phyloP scores from a whole-genome alignment of 2,797 vertebrate genomes.

The Rhabdophis nuchalis region DNA sequence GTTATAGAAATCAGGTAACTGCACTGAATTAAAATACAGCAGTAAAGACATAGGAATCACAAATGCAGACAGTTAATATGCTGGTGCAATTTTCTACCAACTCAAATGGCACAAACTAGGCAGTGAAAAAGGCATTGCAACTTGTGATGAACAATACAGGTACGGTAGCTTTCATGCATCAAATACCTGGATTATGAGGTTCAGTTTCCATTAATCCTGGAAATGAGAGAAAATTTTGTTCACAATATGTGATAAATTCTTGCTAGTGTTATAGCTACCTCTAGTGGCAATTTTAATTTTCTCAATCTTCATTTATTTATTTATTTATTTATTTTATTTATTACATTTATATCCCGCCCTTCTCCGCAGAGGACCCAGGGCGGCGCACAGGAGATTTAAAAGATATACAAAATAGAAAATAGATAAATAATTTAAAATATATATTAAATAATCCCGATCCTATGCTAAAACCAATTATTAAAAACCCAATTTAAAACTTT shows the following conservation, averaged over 20 bases:
- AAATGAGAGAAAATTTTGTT: background rate
- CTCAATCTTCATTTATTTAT: too few relatives aligned
- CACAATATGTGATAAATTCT: background rate
- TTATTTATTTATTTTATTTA: too few relatives aligned
- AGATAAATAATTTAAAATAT: too few relatives aligned
- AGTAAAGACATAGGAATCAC: background rate
- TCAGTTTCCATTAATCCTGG: background rate
- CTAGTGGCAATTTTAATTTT: background rate
- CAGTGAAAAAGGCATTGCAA: background rate
- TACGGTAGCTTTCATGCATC: background rate
- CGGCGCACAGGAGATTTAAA: too few relatives aligned
- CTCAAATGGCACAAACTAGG: background rate
- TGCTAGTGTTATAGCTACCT: slow-evolving; percentile 1
- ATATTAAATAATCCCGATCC: too few relatives aligned
- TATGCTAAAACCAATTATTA: too few relatives aligned
- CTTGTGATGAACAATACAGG: background rate
- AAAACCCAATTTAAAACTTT: too few relatives aligned
- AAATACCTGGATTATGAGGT: background rate
- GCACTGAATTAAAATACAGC: background rate
- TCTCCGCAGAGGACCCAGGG: too few relatives aligned
- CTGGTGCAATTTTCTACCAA: background rate
- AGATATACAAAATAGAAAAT: too few relatives aligned
- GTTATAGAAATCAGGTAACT: background rate
- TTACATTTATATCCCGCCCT: too few relatives aligned
- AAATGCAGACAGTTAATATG: background rate